phyloP scores from a whole-genome alignment of 2,797 vertebrate genomes.

The Balearica regulorum region DNA sequence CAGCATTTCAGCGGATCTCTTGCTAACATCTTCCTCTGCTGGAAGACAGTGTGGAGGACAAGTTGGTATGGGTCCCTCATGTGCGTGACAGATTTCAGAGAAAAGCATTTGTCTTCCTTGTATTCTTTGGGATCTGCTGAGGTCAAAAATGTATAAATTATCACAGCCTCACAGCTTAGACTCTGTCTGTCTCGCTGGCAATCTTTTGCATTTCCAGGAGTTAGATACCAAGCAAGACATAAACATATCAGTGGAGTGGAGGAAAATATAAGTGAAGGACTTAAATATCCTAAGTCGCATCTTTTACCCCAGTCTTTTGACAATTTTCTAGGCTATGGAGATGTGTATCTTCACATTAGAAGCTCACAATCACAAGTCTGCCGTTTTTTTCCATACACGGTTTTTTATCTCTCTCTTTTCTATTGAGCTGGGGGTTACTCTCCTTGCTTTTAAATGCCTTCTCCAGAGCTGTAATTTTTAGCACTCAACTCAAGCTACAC shows the following conservation, averaged over 20 bases:
- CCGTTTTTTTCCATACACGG: background rate
- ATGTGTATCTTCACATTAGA: background rate
- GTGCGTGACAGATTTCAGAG: background rate
- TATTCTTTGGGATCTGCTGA: background rate
- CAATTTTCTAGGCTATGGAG: background rate
- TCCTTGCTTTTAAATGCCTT: background rate
- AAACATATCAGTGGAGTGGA: background rate
- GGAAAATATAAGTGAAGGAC: background rate
- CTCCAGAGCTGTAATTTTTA: background rate
- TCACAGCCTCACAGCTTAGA: background rate
- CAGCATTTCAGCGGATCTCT: background rate
- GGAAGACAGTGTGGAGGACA: background rate
- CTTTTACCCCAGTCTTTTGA: background rate
- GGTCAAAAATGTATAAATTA: background rate
- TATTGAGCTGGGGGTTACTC: background rate
- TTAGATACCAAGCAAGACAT: background rate
- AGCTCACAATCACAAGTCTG: background rate
- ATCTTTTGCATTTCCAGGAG: background rate
- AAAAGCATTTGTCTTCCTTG: background rate
- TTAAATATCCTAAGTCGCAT: background rate
- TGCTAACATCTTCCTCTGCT: background rate
- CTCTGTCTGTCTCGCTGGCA: background rate
- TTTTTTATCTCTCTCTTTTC: background rate
- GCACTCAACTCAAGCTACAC: background rate
- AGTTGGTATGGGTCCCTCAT: accelerated